These are phyloP conservation scores for Dermochelys coriacea DNA, from an alignment of 2,797 vertebrate species.

Conservation along the genomic window DNA sequence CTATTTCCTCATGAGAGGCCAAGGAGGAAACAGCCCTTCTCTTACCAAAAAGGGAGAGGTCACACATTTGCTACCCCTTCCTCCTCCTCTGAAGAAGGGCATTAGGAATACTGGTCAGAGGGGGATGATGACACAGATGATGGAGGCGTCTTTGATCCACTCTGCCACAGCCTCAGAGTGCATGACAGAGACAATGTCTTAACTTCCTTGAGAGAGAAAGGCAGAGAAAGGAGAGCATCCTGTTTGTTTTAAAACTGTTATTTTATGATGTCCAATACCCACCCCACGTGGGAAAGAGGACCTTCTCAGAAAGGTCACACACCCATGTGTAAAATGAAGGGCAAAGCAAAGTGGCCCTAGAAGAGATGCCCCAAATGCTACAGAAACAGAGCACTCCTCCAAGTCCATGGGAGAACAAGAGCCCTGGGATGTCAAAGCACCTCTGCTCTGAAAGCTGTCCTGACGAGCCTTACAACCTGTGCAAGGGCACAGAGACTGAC, in stretches of 20 bases:
- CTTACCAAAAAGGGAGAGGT: background rate
- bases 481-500: background rate
- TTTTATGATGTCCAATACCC: background rate
- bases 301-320: background rate
- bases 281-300: background rate
- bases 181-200: background rate
- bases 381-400: background rate
- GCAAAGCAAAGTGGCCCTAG: background rate
- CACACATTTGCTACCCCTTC: background rate
- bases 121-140: background rate
- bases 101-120: background rate
- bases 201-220: background rate
- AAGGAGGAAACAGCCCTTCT: background rate
- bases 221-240: background rate
- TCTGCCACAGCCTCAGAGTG: background rate
- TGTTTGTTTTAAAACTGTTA: background rate
- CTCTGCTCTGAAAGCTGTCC: background rate
- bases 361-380: background rate
- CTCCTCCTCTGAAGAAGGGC: background rate
- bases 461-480: background rate
- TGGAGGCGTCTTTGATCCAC: too few relatives aligned
- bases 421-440: background rate
- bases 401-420: background rate
- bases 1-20: background rate
- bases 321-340: background rate